phyloP scores from a whole-genome alignment of 2,113 vertebrate species.

The Sinocyclocheilus anshuiensis region DNA sequence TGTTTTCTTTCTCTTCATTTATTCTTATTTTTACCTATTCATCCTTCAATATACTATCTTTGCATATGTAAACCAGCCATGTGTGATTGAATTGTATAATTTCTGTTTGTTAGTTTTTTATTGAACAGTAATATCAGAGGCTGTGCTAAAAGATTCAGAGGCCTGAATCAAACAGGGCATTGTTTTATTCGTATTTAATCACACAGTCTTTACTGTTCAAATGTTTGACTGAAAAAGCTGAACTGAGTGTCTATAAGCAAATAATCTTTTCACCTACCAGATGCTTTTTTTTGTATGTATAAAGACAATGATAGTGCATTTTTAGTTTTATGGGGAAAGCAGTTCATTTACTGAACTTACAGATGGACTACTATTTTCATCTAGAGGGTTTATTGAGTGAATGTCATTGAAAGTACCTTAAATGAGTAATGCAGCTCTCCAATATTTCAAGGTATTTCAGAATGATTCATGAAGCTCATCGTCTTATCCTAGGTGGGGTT shows the following conservation, averaged over 20 bases:
- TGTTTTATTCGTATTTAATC: background rate
- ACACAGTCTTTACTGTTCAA: background rate
- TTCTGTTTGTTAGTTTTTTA: too few relatives aligned
- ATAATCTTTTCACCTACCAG: too few relatives aligned
- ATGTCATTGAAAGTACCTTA: background rate
- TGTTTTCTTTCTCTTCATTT: background rate
- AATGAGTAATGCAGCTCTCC: constrained; percentile 15
- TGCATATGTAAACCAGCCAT: background rate
- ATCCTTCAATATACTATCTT: background rate
- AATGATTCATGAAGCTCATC: background rate
- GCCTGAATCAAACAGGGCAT: background rate
- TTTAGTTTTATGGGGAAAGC: background rate
- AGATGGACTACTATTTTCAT: background rate
- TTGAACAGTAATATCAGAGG: too few relatives aligned
- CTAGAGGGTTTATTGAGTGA: background rate
- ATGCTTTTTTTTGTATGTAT: background rate
- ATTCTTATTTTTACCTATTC: background rate
- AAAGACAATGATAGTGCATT: background rate
- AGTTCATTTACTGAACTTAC: background rate
- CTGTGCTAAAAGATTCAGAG: background rate
- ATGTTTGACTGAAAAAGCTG: background rate
- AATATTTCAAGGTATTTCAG: constrained; percentile 5
- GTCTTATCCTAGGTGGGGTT: background rate
- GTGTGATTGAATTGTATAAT: background rate
- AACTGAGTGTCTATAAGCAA: background rate